Percentiles rank a stretch among this genome's conserved stretches.
These are phyloP conservation scores for Clunio marinus DNA, from an alignment of 2,888 invertebrate species.

Conservation along the genomic window DNA sequence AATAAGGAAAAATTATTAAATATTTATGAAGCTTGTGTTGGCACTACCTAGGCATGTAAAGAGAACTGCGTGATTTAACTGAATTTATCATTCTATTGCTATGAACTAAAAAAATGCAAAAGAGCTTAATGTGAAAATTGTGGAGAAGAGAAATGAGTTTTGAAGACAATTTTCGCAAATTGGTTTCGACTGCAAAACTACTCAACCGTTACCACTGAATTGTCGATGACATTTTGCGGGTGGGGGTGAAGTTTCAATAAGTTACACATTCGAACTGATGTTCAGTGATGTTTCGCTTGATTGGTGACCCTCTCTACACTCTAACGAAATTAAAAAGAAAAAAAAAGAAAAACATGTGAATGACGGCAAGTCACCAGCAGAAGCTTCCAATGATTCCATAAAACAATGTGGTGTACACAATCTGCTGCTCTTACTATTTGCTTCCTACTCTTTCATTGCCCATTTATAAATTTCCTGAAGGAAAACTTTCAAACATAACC, in stretches of 20 bases:
- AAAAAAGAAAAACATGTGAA: neutral
- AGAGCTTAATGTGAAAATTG: conserved; percentile 10
- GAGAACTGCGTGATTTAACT: conserved; percentile 3
- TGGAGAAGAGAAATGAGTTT: too few species aligned
- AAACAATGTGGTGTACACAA: conserved; percentile 5
- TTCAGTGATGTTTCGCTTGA: conserved; percentile 35
- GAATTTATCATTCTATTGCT: conserved; percentile 12
- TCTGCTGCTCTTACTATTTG: too few species aligned
- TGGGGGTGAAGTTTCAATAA: conserved; percentile 11
- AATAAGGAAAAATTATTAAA: conserved; percentile 21
- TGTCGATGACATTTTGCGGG: conserved; percentile 36
- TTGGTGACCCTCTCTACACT: conserved; percentile 33
- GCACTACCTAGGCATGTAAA: neutral
- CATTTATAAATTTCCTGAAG: conserved; percentile 36
- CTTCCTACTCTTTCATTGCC: neutral
- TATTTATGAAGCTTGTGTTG: conserved; percentile 10
- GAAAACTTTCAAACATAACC: neutral
- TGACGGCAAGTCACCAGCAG: conserved; percentile 22
- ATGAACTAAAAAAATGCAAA: too few species aligned
- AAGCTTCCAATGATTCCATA: neutral
- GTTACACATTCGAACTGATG: neutral
- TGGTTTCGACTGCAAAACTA: conserved; percentile 5
- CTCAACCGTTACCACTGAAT: conserved; percentile 17
- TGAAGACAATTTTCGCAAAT: conserved; percentile 35
- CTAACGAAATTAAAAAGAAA: conserved; percentile 13